Evolutionary conservation across 2,797 vertebrate genomes (phyloP), one percentile per base, ranked within the genome.

Genomic region (Microctenopoma steveboyesi): DNA sequence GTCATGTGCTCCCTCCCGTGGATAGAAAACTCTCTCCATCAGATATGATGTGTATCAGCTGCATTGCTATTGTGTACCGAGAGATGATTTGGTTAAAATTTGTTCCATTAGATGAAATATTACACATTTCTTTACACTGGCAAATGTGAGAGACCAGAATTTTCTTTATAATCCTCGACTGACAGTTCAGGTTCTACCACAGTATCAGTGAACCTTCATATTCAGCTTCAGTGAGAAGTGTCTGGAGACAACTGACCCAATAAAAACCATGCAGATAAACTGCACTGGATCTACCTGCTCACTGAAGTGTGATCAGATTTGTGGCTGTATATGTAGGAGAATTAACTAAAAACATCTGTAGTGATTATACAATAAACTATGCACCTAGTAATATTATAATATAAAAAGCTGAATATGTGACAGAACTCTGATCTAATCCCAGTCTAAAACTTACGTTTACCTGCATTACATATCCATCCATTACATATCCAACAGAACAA

Each of bases 1-100:
- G 77, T 82, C 79, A 74, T 82, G 72, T 49, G 51, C 30, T 55
- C 33, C 37, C 10, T 62, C 11, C 56, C 30, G 50, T 45, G 53
- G 37, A 54, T 54, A 11, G 27, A 33, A 39, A n/a, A 39, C 47
- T 67, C 33, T 47, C 53, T 28, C 37, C 47, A 27, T 49, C 37
- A 58, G 33, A 53, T 15, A 40, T 27, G 3, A 48, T 7, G 3
- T 0, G 4, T 28, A 6, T 57, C 54, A 59, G 48, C 13, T 55
- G 18, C 40, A 43, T 0, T 55, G 49, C 51, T 51, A 30, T 40
- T 37, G 69, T 60, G 46, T 6, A 72, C 70, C 12, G 61, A 65
- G 14, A 54, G 43, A 72, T 2, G 27, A 48, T 67, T 69, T 30
- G 16, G 22, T 43, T 70, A 16, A 54, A 11, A 28, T 59, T 47